These are phyloP conservation scores for Echeneis naucrates DNA, from an alignment of 2,797 vertebrate genomes.

Conservation along the genomic window DNA sequence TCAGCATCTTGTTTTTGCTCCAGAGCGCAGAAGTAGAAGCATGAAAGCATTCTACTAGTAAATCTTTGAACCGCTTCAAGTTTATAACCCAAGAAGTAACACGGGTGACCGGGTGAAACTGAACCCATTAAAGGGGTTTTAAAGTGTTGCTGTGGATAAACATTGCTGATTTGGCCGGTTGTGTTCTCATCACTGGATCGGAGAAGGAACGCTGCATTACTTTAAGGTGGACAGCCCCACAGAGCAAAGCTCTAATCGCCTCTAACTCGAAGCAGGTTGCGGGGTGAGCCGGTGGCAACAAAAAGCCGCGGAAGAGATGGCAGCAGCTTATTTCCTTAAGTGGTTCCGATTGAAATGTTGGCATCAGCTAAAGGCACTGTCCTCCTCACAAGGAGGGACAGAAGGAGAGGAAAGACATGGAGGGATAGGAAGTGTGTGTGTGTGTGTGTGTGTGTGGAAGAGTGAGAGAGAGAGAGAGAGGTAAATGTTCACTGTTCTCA, in stretches of 20 bases:
- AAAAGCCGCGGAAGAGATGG: slow-evolving; percentile 26
- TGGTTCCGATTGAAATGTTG: slow-evolving; percentile 61
- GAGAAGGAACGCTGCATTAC: background rate
- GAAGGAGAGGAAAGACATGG: slow-evolving; percentile 23
- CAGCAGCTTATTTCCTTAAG: slow-evolving; percentile 72
- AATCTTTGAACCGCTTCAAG: background rate
- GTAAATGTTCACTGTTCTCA: slow-evolving; percentile 33
- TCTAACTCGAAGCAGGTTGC: background rate
- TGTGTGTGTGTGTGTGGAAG: slow-evolving; percentile 8
- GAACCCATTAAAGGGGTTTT: background rate
- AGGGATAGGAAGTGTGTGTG: background rate
- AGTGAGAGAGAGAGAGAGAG: background rate
- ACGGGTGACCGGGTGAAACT: background rate
- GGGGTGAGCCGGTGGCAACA: background rate
- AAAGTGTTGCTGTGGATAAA: background rate
- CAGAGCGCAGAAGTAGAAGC: background rate
- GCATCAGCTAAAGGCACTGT: slow-evolving; percentile 57
- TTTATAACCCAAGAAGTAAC: background rate
- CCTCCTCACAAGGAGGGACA: slow-evolving; percentile 54
- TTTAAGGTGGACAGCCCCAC: background rate
- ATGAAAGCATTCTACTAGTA: background rate
- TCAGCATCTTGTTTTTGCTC: background rate
- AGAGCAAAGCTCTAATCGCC: background rate
- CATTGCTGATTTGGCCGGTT: background rate
- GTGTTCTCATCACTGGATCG: background rate